These are phyloP conservation scores for Willowsia nigromaculata DNA, from an alignment of 2,888 invertebrate species.

Conservation along the genomic window DNA sequence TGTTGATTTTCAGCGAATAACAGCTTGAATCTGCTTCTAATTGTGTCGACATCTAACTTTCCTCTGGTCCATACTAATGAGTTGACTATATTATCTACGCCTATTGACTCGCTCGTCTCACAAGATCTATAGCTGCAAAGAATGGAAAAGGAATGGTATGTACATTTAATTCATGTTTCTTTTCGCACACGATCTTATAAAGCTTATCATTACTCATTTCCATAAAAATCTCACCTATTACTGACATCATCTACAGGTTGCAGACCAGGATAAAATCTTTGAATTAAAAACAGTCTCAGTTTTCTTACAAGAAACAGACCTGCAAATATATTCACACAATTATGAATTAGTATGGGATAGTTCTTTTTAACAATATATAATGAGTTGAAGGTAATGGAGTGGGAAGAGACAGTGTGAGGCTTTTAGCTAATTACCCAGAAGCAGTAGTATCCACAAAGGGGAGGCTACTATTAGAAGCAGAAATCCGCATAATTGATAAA, in stretches of 20 bases:
- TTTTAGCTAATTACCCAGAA: too few species aligned
- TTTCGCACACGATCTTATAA: background rate
- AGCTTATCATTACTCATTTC: background rate
- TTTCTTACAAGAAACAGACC: conserved; percentile 52
- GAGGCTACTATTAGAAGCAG: conserved; percentile 33
- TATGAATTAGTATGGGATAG: background rate
- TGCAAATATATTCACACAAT: background rate
- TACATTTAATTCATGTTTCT: background rate
- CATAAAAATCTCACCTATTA: conserved; percentile 2
- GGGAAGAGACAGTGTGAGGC: too few species aligned
- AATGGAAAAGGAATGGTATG: too few species aligned
- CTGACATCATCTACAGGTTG: background rate
- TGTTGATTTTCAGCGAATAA: conserved; percentile 15
- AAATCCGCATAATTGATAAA: conserved; percentile 53
- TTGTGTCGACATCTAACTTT: background rate
- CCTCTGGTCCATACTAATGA: conserved; percentile 48
- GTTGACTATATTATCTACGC: conserved; percentile 29
- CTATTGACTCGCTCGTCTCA: conserved; percentile 7
- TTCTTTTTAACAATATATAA: too few species aligned
- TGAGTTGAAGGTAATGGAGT: too few species aligned
- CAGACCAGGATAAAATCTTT: conserved; percentile 42
- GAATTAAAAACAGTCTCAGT: conserved; percentile 53
- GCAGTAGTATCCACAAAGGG: conserved; percentile 30
- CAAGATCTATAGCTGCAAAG: conserved; percentile 19
- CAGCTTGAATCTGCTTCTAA: conserved; percentile 27